Percentiles rank a stretch among this genome's conserved stretches.
Evolutionary conservation across 1,140 invertebrate species (phyloP).

Genomic region (Oscheius sp.): DNA sequence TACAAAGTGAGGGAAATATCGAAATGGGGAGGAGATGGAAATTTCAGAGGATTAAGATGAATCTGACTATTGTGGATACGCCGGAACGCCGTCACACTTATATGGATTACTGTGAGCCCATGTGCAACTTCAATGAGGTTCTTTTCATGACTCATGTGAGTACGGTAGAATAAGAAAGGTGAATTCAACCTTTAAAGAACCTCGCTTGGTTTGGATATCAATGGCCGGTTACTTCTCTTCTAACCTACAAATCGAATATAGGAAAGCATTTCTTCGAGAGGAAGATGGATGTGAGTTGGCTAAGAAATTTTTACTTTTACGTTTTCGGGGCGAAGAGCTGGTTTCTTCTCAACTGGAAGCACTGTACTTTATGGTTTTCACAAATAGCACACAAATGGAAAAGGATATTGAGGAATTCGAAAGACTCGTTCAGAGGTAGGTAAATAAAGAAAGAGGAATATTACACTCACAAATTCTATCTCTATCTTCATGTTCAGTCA

Average conservation of each 20-base stretch:
- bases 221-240: conserved; percentile 5
- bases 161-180: background rate
- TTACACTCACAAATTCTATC: background rate
- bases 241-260: conserved; percentile 8
- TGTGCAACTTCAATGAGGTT: conserved; percentile 7
- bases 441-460: background rate
- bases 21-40: background rate
- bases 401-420: conserved; percentile 10
- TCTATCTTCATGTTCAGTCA: too few relatives aligned
- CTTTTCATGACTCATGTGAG: conserved; percentile 12
- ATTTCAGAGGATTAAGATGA: background rate
- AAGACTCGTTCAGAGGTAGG: background rate
- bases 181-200: background rate
- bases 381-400: background rate
- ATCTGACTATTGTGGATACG: background rate
- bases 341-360: conserved; percentile 3
- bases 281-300: background rate
- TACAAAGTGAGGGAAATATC: background rate
- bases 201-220: background rate
- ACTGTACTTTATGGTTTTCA: conserved; percentile 17
- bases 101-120: background rate
- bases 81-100: background rate
- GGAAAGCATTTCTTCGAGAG: conserved; percentile 20
- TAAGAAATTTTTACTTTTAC: background rate
- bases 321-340: background rate